Percentiles rank a stretch among this genome's conserved stretches.
phyloP scores from a whole-genome alignment of 2,888 invertebrate genomes.

The Coelogynopora nodosa region DNA sequence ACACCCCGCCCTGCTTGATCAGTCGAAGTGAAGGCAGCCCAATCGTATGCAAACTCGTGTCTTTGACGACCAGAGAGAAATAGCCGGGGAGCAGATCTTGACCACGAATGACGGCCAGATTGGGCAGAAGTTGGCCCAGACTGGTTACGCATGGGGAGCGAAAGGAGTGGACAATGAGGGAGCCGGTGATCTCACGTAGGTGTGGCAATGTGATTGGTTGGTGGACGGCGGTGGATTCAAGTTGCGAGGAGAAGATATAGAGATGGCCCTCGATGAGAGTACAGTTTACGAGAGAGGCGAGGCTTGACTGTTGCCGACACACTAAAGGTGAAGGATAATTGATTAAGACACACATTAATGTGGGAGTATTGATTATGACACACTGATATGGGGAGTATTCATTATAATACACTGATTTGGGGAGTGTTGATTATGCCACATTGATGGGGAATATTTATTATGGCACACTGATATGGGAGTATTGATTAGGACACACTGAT shows the following conservation, averaged over 20 bases:
- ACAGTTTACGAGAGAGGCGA: constrained; percentile 10
- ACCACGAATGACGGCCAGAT: constrained; percentile 35
- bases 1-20: constrained; percentile 27
- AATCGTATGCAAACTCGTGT: not conserved
- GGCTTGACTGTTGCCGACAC: too few species aligned
- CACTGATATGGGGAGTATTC: too few species aligned
- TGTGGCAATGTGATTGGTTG: not conserved
- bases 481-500: too few species aligned
- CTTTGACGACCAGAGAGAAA: constrained; percentile 25
- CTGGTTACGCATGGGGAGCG: not conserved
- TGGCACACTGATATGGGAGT: too few species aligned
- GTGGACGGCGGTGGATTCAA: not conserved
- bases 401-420: too few species aligned
- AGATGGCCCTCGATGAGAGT: constrained; percentile 37
- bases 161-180: constrained; percentile 28
- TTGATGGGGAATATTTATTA: too few species aligned
- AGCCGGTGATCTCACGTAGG: constrained; percentile 37
- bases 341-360: too few species aligned
- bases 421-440: too few species aligned
- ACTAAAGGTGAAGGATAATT: too few species aligned
- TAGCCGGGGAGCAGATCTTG: not conserved
- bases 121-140: constrained; percentile 5
- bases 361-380: too few species aligned
- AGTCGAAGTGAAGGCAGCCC: constrained; percentile 14
- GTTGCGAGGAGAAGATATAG: not conserved